Conservation (phyloP, 2,888 invertebrate species). For the Parthenolecanium corni region DNA sequence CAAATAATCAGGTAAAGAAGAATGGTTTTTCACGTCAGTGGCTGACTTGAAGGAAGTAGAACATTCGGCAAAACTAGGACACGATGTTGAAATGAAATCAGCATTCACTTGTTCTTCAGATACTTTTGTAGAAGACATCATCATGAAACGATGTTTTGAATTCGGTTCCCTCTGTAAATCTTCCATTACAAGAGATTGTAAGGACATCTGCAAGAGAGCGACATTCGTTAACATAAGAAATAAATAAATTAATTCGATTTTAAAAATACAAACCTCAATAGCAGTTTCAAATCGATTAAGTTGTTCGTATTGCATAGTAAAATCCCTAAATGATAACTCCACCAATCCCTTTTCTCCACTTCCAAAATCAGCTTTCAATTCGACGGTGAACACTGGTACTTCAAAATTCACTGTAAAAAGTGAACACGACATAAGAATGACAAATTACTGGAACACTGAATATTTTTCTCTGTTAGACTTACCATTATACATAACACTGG, state of each 20-base stretch:
- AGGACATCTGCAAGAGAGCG: conserved; percentile 54
- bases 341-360: conserved; percentile 66
- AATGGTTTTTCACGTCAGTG: conserved; percentile 38
- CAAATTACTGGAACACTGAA: background rate
- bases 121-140: conserved; percentile 49
- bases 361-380: conserved; percentile 58
- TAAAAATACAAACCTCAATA: conserved; percentile 45
- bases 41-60: conserved; percentile 33
- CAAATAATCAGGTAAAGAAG: conserved; percentile 51
- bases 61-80: conserved; percentile 48
- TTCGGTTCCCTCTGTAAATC: conserved; percentile 68
- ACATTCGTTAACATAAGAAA: conserved; percentile 30
- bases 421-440: background rate
- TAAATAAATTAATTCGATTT: background rate
- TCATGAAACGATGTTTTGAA: conserved; percentile 71
- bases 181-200: conserved; percentile 80
- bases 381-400: conserved; percentile 60
- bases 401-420: conserved; percentile 52
- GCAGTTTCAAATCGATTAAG: conserved; percentile 56
- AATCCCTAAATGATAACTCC: conserved; percentile 71
- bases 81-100: conserved; percentile 62
- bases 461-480: too few species aligned
- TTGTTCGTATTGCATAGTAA: conserved; percentile 61
- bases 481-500: conserved; percentile 12
- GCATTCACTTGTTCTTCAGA: conserved; percentile 38